Evolutionary conservation across 2,797 vertebrate genomes (phyloP), one percentile per base, ranked within the genome.

Genomic region (Threskiornis aethiopicus): DNA sequence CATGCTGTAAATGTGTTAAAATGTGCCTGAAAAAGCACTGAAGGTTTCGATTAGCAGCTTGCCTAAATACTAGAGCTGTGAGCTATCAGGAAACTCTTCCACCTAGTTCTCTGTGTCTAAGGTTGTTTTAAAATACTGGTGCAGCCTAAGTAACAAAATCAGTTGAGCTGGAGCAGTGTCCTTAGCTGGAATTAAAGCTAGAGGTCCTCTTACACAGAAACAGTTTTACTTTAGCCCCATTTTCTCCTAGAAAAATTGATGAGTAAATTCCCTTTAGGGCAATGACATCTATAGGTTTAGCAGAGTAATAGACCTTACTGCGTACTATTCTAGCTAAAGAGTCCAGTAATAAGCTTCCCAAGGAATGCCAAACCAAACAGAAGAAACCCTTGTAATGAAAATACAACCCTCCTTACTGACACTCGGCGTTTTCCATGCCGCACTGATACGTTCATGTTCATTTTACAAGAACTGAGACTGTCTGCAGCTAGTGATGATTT

Each of bases 1-100:
- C 41, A 22, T 37, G 13, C n/a, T 81, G 20, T 73, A 90, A 85
- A 95, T 44, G 69, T 83, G 87, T 81, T 55, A 80, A 82, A 76
- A 41, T 46, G 28, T 82, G 39, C 55, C 85, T 81, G 62, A 93
- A 78, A 89, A 92, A 84, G 61, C 46, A 64, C 2, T 18, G 42
- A 72, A 14, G 37, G 77, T 41, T 87, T 84, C 90, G 82, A 95
- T 89, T 89, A 96, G 46, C n/a, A 92, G 69, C 39, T 92, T 89
- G 13, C 76, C 79, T 87, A 94, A 91, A 62, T 44, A 51, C 55
- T 84, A 14, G 61, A 88, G 47, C 55, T 42, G 44, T 55, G 78
- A 93, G 35, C 28, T 83, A 9, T 18, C 65, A 81, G 58, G 24
- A 61, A 24, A 62, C 24, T 15, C 29, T 72, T 87, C 46, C 39